Percentiles rank a stretch among this genome's conserved stretches.
These are phyloP conservation scores for Nymphalis urticae DNA, from an alignment of 2,888 invertebrate genomes.

Conservation along the genomic window DNA sequence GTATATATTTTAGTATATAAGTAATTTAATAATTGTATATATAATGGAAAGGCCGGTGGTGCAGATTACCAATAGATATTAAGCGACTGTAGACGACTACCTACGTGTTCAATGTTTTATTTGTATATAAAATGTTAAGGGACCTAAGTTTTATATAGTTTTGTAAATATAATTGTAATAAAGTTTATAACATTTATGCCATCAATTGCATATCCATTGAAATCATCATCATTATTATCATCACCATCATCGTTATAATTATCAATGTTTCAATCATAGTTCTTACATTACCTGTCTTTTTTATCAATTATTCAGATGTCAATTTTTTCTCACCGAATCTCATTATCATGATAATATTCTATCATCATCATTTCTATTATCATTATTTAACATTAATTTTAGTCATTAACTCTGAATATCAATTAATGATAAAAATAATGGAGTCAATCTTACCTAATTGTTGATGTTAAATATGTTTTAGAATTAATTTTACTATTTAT, in stretches of 20 bases:
- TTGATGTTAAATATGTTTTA: conserved; percentile 20
- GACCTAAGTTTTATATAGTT: conserved; percentile 35
- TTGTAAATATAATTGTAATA: conserved; percentile 18
- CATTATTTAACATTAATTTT: conserved; percentile 3
- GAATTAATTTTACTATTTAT: conserved; percentile 16
- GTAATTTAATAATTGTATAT: conserved; percentile 36
- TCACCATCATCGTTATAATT: background rate
- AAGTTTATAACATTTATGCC: background rate
- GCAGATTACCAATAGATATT: conserved; percentile 79
- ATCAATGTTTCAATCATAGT: conserved; percentile 2
- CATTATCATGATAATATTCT: background rate
- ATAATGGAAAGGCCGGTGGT: conserved; percentile 74
- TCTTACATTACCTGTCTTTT: background rate
- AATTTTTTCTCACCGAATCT: background rate
- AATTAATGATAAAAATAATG: conserved; percentile 27
- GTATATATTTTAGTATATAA: conserved; percentile 1
- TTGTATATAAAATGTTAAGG: conserved; percentile 47
- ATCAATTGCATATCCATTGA: conserved; percentile 5
- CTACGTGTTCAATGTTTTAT: conserved; percentile 66
- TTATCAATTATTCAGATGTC: background rate
- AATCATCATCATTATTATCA: background rate
- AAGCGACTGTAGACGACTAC: conserved; percentile 61
- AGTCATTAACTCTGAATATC: conserved; percentile 4
- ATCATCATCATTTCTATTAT: conserved; percentile 1
- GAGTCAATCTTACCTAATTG: conserved; percentile 41